Percentiles rank a stretch among this genome's conserved stretches.
Evolutionary conservation across 1,140 invertebrate genomes (phyloP).

Genomic region (Lepidurus couesii): DNA sequence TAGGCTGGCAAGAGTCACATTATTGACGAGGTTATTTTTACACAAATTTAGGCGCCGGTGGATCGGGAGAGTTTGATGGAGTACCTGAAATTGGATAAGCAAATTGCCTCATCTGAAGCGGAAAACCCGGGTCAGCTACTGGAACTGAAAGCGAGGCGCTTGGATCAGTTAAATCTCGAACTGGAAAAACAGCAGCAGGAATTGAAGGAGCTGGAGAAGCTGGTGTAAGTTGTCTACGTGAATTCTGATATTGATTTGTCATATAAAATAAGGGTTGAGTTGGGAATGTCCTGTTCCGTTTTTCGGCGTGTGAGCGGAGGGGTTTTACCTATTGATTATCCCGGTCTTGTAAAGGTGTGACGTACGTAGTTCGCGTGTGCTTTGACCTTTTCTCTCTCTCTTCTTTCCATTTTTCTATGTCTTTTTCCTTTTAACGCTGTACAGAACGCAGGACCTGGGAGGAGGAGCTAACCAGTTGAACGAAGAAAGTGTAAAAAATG

Average conservation of each 20-base stretch:
- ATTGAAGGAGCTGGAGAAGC: conserved; percentile 34
- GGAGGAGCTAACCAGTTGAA: conserved; percentile 33
- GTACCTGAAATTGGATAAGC: conserved; percentile 38
- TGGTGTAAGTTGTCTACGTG: conserved; percentile 36
- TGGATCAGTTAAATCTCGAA: conserved; percentile 37
- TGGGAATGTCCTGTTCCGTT: conserved; percentile 22
- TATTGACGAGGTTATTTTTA: neutral
- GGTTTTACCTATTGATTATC: conserved; percentile 35
- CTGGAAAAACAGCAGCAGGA: conserved; percentile 35
- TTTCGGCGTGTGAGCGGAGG: conserved; percentile 34
- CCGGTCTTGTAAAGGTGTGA: conserved; percentile 36
- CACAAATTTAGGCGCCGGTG: conserved; percentile 32
- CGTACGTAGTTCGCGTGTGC: neutral
- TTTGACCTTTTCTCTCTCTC: conserved; percentile 4
- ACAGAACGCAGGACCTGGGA: conserved; percentile 10
- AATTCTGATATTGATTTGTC: conserved; percentile 34
- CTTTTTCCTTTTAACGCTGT: neutral
- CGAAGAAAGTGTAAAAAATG: conserved; percentile 29
- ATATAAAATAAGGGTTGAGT: conserved; percentile 36
- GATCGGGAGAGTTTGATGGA: conserved; percentile 37
- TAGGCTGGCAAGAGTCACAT: neutral
- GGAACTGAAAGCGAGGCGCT: conserved; percentile 37
- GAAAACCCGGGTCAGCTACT: conserved; percentile 38
- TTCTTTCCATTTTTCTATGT: neutral
- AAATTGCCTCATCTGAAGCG: conserved; percentile 36